Percentiles rank a stretch among this genome's conserved stretches.
These are phyloP conservation scores for Alcedo atthis DNA, from an alignment of 2,797 vertebrate species.

Conservation along the genomic window DNA sequence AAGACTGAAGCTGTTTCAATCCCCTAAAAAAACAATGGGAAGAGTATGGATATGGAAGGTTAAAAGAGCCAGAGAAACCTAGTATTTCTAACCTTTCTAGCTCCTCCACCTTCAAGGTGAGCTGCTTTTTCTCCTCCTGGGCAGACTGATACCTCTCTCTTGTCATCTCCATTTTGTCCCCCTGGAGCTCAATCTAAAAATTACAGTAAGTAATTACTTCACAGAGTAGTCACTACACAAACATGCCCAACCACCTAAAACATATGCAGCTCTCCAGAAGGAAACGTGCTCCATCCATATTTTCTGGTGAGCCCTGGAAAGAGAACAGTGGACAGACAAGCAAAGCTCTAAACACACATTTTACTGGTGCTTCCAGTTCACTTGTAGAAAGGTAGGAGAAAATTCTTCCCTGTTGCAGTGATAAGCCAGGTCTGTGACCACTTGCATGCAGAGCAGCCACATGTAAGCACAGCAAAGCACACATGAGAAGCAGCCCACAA, in stretches of 20 bases:
- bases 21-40: background rate
- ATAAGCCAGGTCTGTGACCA: background rate
- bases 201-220: conserved; percentile 71
- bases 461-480: conserved; percentile 35
- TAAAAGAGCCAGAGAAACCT: conserved; percentile 9
- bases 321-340: background rate
- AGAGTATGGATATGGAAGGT: background rate
- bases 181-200: conserved; percentile 90
- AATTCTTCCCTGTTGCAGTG: background rate
- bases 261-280: background rate
- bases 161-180: conserved; percentile 86
- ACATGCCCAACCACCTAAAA: conserved; percentile 17
- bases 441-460: background rate
- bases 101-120: conserved; percentile 86
- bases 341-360: background rate
- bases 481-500: background rate
- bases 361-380: background rate
- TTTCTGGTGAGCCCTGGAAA: background rate
- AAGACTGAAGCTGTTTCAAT: conserved; percentile 28
- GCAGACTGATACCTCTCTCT: conserved; percentile 87
- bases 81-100: conserved; percentile 85
- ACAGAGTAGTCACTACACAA: background rate
- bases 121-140: conserved; percentile 90
- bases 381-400: background rate
- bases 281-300: background rate